These are phyloP conservation scores for Phataginus tricuspis DNA, from an alignment of 2,797 vertebrate genomes.

Conservation along the genomic window DNA sequence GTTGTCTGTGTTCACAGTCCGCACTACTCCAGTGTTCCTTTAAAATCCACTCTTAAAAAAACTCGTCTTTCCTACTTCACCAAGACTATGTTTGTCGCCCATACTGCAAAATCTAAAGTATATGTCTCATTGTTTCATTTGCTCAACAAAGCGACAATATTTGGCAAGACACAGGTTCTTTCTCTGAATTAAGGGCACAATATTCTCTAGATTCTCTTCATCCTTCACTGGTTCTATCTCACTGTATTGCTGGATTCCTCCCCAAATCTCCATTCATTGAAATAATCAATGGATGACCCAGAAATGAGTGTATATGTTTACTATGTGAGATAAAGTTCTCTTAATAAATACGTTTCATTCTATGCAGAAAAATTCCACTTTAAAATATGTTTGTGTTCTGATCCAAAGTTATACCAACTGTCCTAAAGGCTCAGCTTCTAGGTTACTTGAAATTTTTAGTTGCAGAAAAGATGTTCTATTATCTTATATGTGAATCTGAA, in stretches of 20 bases:
- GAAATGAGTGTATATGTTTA: background rate
- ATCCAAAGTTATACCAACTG: background rate
- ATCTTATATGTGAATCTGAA: background rate
- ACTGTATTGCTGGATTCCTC: background rate
- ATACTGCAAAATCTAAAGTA: background rate
- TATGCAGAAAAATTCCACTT: background rate
- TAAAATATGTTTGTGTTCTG: background rate
- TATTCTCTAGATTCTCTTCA: background rate
- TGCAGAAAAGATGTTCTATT: background rate
- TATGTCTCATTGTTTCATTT: background rate
- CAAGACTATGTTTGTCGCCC: background rate
- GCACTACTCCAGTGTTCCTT: background rate
- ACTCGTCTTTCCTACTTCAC: background rate
- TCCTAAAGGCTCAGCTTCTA: background rate
- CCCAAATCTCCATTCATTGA: background rate
- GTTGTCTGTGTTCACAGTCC: background rate
- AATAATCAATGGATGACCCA: background rate
- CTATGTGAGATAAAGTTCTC: background rate
- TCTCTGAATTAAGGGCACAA: background rate
- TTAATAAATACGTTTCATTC: background rate
- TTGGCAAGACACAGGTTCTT: background rate
- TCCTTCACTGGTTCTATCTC: background rate
- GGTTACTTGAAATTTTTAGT: background rate
- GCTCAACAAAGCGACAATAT: background rate
- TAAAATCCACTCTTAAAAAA: background rate